phyloP scores from a whole-genome alignment of 2,113 vertebrate genomes.

The Corapipo altera region DNA sequence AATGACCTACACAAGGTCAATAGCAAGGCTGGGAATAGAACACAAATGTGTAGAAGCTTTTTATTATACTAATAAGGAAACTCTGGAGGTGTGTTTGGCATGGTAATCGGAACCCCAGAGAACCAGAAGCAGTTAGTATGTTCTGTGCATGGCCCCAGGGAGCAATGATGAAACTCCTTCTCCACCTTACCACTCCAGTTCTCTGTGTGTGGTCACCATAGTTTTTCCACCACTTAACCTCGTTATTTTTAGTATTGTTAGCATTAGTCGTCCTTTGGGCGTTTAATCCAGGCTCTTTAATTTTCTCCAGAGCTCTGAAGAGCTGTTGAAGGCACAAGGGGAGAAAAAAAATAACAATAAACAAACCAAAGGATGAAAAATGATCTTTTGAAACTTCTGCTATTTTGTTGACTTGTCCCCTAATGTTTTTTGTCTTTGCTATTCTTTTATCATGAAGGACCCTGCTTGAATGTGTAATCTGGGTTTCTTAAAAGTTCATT shows the following conservation, averaged over 20 bases:
- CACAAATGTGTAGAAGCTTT: slow-evolving; percentile 61
- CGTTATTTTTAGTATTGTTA: slow-evolving; percentile 56
- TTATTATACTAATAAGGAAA: slow-evolving; percentile 71
- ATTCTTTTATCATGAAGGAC: slow-evolving; percentile 37
- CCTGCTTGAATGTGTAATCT: slow-evolving; percentile 22
- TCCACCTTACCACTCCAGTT: slow-evolving; percentile 48
- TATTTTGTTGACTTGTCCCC: slow-evolving; percentile 5
- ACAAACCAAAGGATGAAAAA: slow-evolving; percentile 37
- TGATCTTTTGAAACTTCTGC: slow-evolving; percentile 15
- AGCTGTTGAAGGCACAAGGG: slow-evolving; percentile 30
- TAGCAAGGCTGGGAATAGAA: slow-evolving; percentile 62
- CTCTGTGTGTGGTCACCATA: slow-evolving; percentile 27
- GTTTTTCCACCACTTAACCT: slow-evolving; percentile 33
- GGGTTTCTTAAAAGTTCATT: slow-evolving; percentile 50
- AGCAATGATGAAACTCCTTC: slow-evolving; percentile 78
- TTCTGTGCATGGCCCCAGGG: slow-evolving; percentile 56
- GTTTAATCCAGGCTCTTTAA: slow-evolving; percentile 67
- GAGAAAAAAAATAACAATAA: slow-evolving; percentile 3
- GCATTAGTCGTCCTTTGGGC: slow-evolving; percentile 63
- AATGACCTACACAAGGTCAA: slow-evolving; percentile 65
- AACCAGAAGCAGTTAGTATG: background rate
- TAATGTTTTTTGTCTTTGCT: slow-evolving; percentile 37
- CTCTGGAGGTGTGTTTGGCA: slow-evolving; percentile 65
- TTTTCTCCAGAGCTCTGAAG: slow-evolving; percentile 64
- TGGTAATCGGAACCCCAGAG: slow-evolving; percentile 68